Evolutionary conservation across 1,140 invertebrate species (phyloP), one percentile per base, ranked within the genome.

Genomic region (Ericerus pela): DNA sequence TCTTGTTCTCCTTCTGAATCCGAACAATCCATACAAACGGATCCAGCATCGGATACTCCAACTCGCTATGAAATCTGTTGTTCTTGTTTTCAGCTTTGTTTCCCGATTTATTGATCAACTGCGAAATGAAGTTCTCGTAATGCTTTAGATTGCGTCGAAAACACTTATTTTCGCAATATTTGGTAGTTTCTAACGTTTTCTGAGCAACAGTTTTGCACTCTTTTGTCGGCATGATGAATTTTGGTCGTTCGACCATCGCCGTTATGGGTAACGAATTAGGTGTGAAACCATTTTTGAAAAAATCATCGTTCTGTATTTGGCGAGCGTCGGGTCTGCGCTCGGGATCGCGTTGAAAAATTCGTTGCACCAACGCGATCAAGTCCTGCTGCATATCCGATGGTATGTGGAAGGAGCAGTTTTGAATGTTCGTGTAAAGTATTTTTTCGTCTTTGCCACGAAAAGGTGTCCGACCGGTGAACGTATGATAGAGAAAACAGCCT

Each of bases 401-500:
- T 5, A 47, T 22, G 14, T 47, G 26, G 26, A 22, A 47, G 10
- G 26, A 2, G 26, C 41, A 47, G 26, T 47, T 47, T 47, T 47
- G 41, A 22, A 47, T 47, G 14, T 47, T 47, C 8, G 8, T 47
- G 20, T 47, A 47, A 18, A 47, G 16, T 8, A 47, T 3, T 47
- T 82, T 68, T 67, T 82, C 80, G 67, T 80, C 80, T 0, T 69
- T 69, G 16, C 58, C 55, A 12, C 33, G 27, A 18, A 60, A 53
- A 10, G 47, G 14, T 1, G 54, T 24, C 1, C 20, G 12, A 3
- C 51, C 26, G 10, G 77, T 79, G 26, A 81, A 64, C 55, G 81
- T 73, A 70, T 83, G 80, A 66, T 77, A 84, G 63, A 80, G 81
- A 2, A 82, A 79, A 67, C 81, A 84, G 4, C 81, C 81, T 3